phyloP scores from a whole-genome alignment of 2,797 vertebrate species.

The Cyclura pinguis region DNA sequence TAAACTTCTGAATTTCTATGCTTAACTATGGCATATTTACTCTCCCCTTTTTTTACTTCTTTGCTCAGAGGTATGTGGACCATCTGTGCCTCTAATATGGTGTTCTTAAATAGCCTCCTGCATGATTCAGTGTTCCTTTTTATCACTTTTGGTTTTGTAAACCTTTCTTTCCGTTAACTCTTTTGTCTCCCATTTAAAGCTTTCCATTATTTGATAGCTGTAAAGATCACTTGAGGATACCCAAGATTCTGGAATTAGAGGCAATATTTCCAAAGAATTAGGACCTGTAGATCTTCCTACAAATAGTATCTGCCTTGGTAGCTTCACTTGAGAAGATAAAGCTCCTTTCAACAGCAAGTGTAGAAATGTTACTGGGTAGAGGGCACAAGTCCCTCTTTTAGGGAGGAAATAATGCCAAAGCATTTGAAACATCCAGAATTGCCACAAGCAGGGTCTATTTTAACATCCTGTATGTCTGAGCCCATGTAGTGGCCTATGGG shows the following conservation, averaged over 20 bases:
- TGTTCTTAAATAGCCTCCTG: constrained; percentile 85
- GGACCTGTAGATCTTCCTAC: background rate
- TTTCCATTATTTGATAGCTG: background rate
- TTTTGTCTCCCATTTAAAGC: constrained; percentile 71
- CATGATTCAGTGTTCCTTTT: constrained; percentile 78
- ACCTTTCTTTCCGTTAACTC: constrained; percentile 78
- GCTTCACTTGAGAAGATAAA: background rate
- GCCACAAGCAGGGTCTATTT: background rate
- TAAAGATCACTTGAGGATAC: background rate
- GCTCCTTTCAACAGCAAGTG: background rate
- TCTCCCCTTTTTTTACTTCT: constrained; percentile 81
- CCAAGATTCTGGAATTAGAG: background rate
- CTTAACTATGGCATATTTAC: constrained; percentile 82
- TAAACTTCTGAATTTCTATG: constrained; percentile 80
- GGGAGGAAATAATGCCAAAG: background rate
- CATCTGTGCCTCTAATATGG: constrained; percentile 87
- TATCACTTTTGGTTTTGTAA: constrained; percentile 72
- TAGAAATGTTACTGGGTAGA: background rate
- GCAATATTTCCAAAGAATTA: background rate
- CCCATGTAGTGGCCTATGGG: too few relatives aligned
- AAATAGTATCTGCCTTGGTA: background rate
- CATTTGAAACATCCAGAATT: background rate
- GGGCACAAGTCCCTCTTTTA: background rate
- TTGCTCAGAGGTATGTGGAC: constrained; percentile 84
- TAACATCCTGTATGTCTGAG: too few relatives aligned